Conservation (phyloP, 2,888 invertebrate genomes). For the Chorisops tibialis region DNA sequence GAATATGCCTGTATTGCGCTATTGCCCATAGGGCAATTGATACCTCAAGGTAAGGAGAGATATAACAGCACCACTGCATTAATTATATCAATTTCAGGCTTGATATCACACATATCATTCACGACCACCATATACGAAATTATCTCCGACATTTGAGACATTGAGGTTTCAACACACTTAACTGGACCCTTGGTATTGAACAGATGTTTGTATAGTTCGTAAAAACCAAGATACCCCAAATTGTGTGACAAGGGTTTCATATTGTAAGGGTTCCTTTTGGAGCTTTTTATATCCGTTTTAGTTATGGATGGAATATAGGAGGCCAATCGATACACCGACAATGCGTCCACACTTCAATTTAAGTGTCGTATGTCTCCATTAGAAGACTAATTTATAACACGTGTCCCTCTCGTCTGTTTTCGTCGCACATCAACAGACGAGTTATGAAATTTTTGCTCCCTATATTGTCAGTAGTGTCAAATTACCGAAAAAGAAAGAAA, state of each 20-base stretch:
- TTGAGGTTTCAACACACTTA: neutral
- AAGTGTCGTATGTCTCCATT: constrained; percentile 23
- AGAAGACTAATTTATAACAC: constrained; percentile 23
- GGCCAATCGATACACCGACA: constrained; percentile 12
- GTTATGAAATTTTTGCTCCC: neutral
- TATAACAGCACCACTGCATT: constrained; percentile 1
- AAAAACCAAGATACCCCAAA: no score
- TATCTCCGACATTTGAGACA: neutral
- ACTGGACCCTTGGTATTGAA: constrained; percentile 8
- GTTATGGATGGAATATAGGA: neutral
- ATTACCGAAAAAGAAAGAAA: constrained; percentile 11
- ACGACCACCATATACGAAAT: neutral
- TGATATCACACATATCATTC: neutral
- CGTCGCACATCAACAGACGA: constrained; percentile 6
- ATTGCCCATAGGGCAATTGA: neutral
- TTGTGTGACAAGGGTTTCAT: no score
- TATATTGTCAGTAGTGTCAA: constrained; percentile 1
- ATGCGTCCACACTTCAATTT: neutral
- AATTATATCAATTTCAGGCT: constrained; percentile 20
- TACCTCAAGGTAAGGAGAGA: neutral
- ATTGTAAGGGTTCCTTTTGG: no score
- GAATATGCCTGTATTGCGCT: constrained; percentile 7
- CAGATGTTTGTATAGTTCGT: constrained; percentile 16
- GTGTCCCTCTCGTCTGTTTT: constrained; percentile 6
- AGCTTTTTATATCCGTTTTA: no score